phyloP scores from a whole-genome alignment of 2,797 vertebrate genomes.

The Yasuhikotakia modesta region DNA sequence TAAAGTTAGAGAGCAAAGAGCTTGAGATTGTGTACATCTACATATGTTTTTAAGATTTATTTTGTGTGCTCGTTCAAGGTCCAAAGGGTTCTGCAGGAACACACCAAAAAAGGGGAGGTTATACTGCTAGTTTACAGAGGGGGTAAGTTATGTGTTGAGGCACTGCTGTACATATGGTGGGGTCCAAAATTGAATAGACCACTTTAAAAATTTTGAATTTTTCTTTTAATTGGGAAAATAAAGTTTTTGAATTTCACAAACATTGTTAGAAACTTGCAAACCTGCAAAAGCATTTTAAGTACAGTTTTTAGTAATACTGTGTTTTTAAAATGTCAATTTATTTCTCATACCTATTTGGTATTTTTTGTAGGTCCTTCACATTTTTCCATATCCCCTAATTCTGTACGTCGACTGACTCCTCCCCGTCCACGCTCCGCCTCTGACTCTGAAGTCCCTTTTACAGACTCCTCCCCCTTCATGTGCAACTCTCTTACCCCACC shows the following conservation, averaged over 20 bases:
- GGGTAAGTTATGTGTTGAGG: conserved; percentile 61
- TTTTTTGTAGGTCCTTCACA: conserved; percentile 61
- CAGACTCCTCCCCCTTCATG: conserved; percentile 41
- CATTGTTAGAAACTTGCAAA: neutral
- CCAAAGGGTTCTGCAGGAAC: conserved; percentile 80
- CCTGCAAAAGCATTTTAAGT: too few species aligned
- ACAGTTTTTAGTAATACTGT: neutral
- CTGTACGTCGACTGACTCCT: conserved; percentile 64
- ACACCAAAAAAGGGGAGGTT: conserved; percentile 81
- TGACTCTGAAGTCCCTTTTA: conserved; percentile 53
- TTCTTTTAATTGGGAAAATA: neutral
- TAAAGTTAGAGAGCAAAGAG: conserved; percentile 33
- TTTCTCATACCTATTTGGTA: neutral
- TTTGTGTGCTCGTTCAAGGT: conserved; percentile 66
- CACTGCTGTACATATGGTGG: neutral
- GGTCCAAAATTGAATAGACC: neutral
- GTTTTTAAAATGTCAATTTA: neutral
- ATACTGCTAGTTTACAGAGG: conserved; percentile 79
- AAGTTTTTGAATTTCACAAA: neutral
- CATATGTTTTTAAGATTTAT: neutral
- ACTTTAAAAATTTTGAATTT: neutral
- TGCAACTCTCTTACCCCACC: conserved; percentile 58
- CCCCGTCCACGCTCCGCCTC: conserved; percentile 54
- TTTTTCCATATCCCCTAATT: conserved; percentile 72
- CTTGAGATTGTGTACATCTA: neutral